A percentile compares a stretch with the other conserved stretches of the same genome.
Evolutionary conservation across 1,140 invertebrate species (phyloP).

Genomic region (Ylistrum balloti): DNA sequence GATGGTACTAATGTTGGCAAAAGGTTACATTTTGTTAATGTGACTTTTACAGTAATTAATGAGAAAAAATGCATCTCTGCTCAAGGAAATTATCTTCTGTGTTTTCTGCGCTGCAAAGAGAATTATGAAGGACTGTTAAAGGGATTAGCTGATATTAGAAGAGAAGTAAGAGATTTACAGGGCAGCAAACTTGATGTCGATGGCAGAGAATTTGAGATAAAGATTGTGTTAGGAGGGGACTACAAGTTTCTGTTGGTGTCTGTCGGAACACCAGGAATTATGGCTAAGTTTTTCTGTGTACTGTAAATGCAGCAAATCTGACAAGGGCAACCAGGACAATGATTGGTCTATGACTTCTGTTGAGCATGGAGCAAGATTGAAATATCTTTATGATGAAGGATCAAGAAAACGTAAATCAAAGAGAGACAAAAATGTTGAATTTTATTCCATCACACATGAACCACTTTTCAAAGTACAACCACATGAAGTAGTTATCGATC

Average conservation of each 20-base stretch:
- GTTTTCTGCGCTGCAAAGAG: neutral
- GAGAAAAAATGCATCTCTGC: neutral
- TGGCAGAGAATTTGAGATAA: neutral
- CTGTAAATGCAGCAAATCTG: neutral
- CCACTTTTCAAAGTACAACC: neutral
- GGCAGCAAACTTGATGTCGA: neutral
- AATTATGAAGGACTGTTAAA: neutral
- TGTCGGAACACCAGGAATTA: neutral
- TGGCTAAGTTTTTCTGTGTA: neutral
- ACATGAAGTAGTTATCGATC: neutral
- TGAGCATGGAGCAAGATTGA: too few species aligned
- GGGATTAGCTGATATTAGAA: neutral
- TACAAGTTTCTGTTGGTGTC: neutral
- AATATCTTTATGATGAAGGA: too few species aligned
- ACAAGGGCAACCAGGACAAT: neutral
- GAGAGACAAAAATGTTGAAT: too few species aligned
- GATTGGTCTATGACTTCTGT: neutral
- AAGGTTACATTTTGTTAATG: neutral
- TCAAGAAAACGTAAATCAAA: too few species aligned
- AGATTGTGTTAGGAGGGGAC: neutral
- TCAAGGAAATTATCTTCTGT: neutral
- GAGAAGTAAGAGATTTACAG: neutral
- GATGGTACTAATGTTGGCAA: neutral
- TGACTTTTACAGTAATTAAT: neutral
- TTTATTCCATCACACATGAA: neutral